A percentile compares a stretch with the other conserved stretches of the same genome.
These are phyloP conservation scores for Condylostylus longicornis DNA, from an alignment of 1,140 invertebrate genomes.

Conservation along the genomic window DNA sequence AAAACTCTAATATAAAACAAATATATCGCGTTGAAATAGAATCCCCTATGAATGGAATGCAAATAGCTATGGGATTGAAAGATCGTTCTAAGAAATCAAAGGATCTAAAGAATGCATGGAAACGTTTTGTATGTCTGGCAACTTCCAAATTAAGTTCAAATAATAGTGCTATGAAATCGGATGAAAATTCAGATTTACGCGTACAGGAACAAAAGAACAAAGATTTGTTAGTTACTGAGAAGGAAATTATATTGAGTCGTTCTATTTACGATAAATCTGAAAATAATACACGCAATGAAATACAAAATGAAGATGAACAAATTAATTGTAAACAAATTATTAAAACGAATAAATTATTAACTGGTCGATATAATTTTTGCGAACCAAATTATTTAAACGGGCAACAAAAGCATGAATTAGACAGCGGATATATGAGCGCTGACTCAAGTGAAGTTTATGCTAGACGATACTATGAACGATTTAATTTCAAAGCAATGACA, in stretches of 20 bases:
- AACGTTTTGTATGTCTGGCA: constrained; percentile 30
- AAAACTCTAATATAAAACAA: constrained; percentile 19
- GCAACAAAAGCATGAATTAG: too few relatives aligned
- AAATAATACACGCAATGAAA: constrained; percentile 20
- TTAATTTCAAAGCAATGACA: constrained; percentile 25
- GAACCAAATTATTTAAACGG: too few relatives aligned
- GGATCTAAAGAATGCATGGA: constrained; percentile 33
- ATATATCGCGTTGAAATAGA: constrained; percentile 30
- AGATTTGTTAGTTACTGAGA: too few relatives aligned
- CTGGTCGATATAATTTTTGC: constrained; percentile 15
- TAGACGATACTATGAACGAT: constrained; percentile 27
- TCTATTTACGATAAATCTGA: too few relatives aligned
- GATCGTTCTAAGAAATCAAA: constrained; percentile 29
- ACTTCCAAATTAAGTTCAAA: constrained; percentile 30
- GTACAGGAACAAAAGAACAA: too few relatives aligned
- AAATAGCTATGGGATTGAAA: constrained; percentile 28
- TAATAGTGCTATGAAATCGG: constrained; percentile 23
- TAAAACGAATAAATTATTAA: not conserved
- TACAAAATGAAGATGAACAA: constrained; percentile 27
- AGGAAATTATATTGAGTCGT: too few relatives aligned
- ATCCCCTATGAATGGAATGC: constrained; percentile 26
- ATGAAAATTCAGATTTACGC: constrained; percentile 18
- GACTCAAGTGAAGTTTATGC: constrained; percentile 44
- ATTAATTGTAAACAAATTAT: not conserved
- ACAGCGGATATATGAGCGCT: constrained; percentile 62